Conservation (phyloP, 2,888 invertebrate genomes). For the Brachyptera risi region DNA sequence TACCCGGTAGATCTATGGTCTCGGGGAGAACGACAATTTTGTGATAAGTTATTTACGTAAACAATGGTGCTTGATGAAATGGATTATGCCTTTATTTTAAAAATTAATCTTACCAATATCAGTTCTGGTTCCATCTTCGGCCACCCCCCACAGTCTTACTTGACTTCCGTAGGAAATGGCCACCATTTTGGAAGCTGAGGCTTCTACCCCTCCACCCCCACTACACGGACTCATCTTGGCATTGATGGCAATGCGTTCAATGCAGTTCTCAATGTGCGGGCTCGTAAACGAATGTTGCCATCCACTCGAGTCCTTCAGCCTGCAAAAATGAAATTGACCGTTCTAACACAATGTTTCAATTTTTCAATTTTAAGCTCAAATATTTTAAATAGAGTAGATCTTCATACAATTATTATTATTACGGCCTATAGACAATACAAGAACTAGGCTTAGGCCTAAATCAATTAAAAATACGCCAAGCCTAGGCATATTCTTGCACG, state of each 20-base stretch:
- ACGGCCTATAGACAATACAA: no score
- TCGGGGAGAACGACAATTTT: no score
- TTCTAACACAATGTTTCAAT: not conserved
- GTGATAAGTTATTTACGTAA: no score
- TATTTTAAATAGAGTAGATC: no score
- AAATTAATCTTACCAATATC: slow-evolving; percentile 57
- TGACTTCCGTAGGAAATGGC: slow-evolving; percentile 75
- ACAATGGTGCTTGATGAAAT: no score
- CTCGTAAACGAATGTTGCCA: slow-evolving; percentile 96
- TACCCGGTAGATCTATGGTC: no score
- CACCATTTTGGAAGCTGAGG: slow-evolving; percentile 69
- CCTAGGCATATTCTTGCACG: no score
- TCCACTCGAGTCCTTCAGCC: slow-evolving; percentile 93
- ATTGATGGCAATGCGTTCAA: slow-evolving; percentile 79
- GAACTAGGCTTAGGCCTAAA: no score
- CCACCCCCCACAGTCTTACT: slow-evolving; percentile 74
- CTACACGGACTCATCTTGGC: slow-evolving; percentile 52
- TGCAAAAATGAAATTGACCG: slow-evolving; percentile 35
- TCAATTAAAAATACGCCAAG: no score
- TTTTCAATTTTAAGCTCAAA: no score
- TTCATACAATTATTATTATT: no score
- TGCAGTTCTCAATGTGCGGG: slow-evolving; percentile 81
- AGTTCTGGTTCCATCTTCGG: slow-evolving; percentile 67
- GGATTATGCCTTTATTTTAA: no score
- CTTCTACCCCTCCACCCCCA: slow-evolving; percentile 47